Conservation (phyloP, 2,797 vertebrate species). For the Ceryle rudis region DNA sequence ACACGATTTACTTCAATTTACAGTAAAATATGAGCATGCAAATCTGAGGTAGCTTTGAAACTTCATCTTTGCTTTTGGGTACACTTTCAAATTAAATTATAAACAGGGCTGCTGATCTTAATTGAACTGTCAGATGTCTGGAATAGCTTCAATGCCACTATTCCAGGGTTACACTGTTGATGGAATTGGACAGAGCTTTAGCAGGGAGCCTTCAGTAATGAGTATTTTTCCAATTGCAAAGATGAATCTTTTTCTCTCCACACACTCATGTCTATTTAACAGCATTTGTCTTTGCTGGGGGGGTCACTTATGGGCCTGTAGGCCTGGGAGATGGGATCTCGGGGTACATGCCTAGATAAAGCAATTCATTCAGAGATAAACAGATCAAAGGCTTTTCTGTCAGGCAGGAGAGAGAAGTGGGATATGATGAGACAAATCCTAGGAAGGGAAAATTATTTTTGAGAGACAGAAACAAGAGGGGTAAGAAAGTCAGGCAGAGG, state of each 20-base stretch:
- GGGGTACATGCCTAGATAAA: background rate
- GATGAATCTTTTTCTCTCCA: background rate
- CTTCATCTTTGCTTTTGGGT: background rate
- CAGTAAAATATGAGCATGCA: background rate
- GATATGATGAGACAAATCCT: background rate
- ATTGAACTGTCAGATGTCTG: background rate
- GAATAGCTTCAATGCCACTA: background rate
- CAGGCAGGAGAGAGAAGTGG: background rate
- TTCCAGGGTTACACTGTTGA: background rate
- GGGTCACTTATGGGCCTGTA: background rate
- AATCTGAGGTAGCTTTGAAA: slow-evolving; percentile 12
- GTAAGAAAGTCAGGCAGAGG: background rate
- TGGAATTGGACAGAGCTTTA: background rate
- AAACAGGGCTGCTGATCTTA: background rate
- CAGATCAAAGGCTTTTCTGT: background rate
- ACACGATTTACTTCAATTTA: background rate
- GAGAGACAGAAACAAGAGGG: background rate
- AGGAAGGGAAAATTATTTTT: background rate
- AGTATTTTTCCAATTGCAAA: background rate
- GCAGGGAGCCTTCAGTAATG: background rate
- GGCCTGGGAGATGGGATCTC: background rate
- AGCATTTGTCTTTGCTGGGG: background rate
- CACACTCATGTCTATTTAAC: background rate
- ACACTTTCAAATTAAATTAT: background rate
- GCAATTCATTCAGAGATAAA: background rate